These are phyloP conservation scores for Montipora sp. DNA, from an alignment of 64 coral and sea anemone genomes.

Conservation along the genomic window DNA sequence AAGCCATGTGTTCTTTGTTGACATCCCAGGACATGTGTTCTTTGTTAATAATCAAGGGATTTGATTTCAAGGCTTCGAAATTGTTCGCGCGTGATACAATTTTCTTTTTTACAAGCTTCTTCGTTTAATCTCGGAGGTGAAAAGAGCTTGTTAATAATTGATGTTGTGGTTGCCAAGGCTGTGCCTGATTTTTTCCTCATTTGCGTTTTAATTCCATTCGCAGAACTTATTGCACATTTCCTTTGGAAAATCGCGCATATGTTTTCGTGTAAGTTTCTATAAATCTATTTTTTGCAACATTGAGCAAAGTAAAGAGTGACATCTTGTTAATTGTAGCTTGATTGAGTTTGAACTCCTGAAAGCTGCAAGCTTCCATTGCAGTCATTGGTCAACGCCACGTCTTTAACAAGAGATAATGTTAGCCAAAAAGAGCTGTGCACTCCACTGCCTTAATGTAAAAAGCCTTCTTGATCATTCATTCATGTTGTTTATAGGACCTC, in stretches of 20 bases:
- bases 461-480: no score
- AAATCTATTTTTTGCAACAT: neutral
- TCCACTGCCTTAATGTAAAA: neutral
- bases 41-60: conserved; percentile 5
- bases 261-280: neutral
- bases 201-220: neutral
- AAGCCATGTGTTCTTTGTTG: conserved; percentile 14
- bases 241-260: neutral
- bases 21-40: neutral
- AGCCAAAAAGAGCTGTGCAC: neutral
- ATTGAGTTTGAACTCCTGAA: neutral
- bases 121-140: neutral
- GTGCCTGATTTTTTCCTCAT: neutral
- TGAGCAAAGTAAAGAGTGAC: neutral
- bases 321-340: neutral
- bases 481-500: neutral
- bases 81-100: neutral
- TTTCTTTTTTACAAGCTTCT: neutral
- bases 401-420: neutral
- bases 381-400: no score
- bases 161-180: neutral
- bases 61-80: neutral
- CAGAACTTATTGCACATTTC: neutral
- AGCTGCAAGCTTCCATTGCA: neutral
- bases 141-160: neutral